A percentile compares a stretch with the other conserved stretches of the same genome.
Conservation (phyloP, 2,113 vertebrate genomes). For the Podarcis cretensis region DNA sequence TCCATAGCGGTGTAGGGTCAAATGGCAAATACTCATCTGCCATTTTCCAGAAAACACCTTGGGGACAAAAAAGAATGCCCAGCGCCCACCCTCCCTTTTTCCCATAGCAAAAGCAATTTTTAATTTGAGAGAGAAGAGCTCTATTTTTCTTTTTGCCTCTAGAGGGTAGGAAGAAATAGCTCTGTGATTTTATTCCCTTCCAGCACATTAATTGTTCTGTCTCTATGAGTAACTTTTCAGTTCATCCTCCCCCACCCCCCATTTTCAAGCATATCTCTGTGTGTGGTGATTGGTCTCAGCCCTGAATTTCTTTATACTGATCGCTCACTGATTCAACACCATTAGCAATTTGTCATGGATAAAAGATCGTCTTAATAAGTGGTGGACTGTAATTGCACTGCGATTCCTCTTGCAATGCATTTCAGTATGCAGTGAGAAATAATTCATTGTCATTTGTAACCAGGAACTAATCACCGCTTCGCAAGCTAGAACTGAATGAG, state of each 20-base stretch:
- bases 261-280: background rate
- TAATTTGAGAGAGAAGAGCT: constrained; percentile 37
- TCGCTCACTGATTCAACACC: background rate
- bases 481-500: background rate
- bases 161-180: constrained; percentile 9
- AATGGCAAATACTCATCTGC: background rate
- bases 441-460: background rate
- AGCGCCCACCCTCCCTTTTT: constrained; percentile 31
- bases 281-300: background rate
- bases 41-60: constrained; percentile 15
- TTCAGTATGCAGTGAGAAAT: background rate
- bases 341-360: background rate
- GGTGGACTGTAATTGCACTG: background rate
- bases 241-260: background rate
- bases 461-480: background rate
- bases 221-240: background rate
- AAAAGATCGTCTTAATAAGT: background rate
- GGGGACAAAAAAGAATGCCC: constrained; percentile 23
- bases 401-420: background rate
- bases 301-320: background rate
- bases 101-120: constrained; percentile 50
- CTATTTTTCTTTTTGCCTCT: constrained; percentile 26
- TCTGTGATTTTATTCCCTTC: constrained; percentile 1
- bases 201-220: constrained; percentile 20
- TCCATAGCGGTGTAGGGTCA: background rate